A percentile compares a stretch with the other conserved stretches of the same genome.
These are phyloP conservation scores for Amblyjoppa fuscipennis DNA, from an alignment of 2,888 invertebrate genomes.

Conservation along the genomic window DNA sequence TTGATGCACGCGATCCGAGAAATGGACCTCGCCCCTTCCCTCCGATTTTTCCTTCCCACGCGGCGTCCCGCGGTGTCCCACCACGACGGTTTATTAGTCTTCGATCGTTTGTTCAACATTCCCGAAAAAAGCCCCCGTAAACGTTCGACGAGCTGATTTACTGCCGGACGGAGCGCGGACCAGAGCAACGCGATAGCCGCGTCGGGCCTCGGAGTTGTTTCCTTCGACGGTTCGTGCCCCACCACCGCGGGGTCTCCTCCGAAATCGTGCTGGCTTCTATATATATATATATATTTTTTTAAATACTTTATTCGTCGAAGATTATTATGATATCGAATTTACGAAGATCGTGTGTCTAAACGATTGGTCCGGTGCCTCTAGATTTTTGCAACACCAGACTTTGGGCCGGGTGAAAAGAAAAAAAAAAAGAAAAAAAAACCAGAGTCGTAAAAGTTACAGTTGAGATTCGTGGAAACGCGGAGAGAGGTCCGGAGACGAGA, in stretches of 20 bases:
- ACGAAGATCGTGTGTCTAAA: slow-evolving; percentile 32
- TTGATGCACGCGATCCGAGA: slow-evolving; percentile 38
- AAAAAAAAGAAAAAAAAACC: slow-evolving; percentile 64
- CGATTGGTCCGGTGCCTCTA: slow-evolving; percentile 1
- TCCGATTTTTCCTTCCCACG: slow-evolving; percentile 77
- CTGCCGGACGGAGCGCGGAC: slow-evolving; percentile 71
- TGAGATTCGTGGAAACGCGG: slow-evolving; percentile 66
- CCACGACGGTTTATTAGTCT: slow-evolving; percentile 83
- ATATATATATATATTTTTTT: neutral
- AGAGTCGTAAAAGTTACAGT: slow-evolving; percentile 67
- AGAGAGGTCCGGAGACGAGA: slow-evolving; percentile 48
- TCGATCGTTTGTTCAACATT: slow-evolving; percentile 85
- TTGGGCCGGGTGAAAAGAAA: slow-evolving; percentile 28
- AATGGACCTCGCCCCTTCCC: slow-evolving; percentile 15
- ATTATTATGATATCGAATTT: slow-evolving; percentile 41
- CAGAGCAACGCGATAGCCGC: slow-evolving; percentile 52
- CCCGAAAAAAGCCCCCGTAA: slow-evolving; percentile 83
- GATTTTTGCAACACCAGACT: slow-evolving; percentile 43
- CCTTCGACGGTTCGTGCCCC: neutral
- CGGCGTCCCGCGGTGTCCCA: slow-evolving; percentile 80
- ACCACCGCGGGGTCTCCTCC: neutral
- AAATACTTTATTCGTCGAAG: neutral
- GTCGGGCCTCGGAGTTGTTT: slow-evolving; percentile 24
- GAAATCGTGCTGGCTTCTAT: slow-evolving; percentile 8
- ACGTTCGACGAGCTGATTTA: slow-evolving; percentile 83